Evolutionary conservation across 2,888 invertebrate genomes (phyloP).

Genomic region (Melanostoma mellinum): DNA sequence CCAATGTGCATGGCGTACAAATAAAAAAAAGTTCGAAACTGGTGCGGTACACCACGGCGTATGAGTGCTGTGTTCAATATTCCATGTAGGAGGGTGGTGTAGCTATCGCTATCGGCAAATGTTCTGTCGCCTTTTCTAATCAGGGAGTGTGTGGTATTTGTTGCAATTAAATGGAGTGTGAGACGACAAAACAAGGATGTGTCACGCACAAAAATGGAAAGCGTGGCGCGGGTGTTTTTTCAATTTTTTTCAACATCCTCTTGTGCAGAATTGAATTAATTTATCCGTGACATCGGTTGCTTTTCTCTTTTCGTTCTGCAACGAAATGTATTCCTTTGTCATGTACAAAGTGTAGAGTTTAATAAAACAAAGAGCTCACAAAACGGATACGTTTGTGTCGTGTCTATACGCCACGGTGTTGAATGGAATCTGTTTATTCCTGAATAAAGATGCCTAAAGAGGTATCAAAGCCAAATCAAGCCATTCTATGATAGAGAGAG

Average conservation of each 20-base stretch:
- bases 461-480: slow-evolving; percentile 13
- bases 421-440: slow-evolving; percentile 27
- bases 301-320: background rate
- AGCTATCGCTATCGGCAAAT: slow-evolving; percentile 34
- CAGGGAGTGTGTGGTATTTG: slow-evolving; percentile 32
- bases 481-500: slow-evolving; percentile 1
- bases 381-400: slow-evolving; percentile 19
- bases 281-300: slow-evolving; percentile 23
- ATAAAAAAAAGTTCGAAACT: slow-evolving; percentile 36
- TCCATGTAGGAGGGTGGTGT: slow-evolving; percentile 49
- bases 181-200: slow-evolving; percentile 42
- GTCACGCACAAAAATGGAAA: slow-evolving; percentile 35
- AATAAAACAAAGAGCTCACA: slow-evolving; percentile 26
- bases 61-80: slow-evolving; percentile 50
- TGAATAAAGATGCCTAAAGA: slow-evolving; percentile 27
- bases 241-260: background rate
- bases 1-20: background rate
- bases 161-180: slow-evolving; percentile 59
- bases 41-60: slow-evolving; percentile 49
- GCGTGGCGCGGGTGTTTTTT: slow-evolving; percentile 4
- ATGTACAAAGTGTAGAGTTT: background rate
- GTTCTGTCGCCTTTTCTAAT: slow-evolving; percentile 58
- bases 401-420: background rate
- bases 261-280: slow-evolving; percentile 53
- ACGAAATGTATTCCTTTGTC: slow-evolving; percentile 1